Evolutionary conservation across 2,888 invertebrate genomes (phyloP).

Genomic region (Hirtodrosophila trivittata): DNA sequence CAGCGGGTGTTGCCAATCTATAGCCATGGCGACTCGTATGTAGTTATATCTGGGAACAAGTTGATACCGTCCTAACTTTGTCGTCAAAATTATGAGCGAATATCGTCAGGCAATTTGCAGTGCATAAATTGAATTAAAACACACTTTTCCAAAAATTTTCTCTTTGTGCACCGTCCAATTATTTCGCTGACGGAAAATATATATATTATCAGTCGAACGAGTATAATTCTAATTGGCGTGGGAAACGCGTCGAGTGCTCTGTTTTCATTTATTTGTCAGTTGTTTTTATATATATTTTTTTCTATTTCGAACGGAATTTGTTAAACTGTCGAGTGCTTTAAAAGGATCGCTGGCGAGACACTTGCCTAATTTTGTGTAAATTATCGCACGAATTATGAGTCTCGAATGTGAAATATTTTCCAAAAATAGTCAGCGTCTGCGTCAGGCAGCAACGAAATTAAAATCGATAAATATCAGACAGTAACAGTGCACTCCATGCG

Average conservation of each 20-base stretch:
- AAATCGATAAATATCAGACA: conserved; percentile 70
- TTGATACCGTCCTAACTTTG: conserved; percentile 36
- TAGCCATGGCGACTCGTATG: conserved; percentile 6
- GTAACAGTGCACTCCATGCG: conserved; percentile 33
- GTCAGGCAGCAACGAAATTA: conserved; percentile 46
- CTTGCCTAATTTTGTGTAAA: conserved; percentile 79
- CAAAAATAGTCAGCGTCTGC: conserved; percentile 64
- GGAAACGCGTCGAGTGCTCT: conserved; percentile 55
- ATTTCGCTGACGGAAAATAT: conserved; percentile 33
- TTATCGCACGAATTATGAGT: conserved; percentile 79
- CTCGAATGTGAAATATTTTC: conserved; percentile 71
- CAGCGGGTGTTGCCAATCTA: conserved; percentile 37
- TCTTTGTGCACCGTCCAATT: conserved; percentile 30
- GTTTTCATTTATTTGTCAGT: conserved; percentile 4
- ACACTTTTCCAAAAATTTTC: conserved; percentile 17
- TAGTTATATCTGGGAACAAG: conserved; percentile 2
- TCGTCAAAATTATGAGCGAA: conserved; percentile 45
- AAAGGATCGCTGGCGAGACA: conserved; percentile 75
- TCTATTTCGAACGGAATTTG: conserved; percentile 17
- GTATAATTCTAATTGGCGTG: conserved; percentile 73
- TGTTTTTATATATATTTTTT: background rate
- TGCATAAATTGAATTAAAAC: conserved; percentile 64
- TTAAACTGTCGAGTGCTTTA: conserved; percentile 46
- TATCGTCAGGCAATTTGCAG: conserved; percentile 53
- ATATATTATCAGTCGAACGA: conserved; percentile 38